A percentile compares a stretch with the other conserved stretches of the same genome.
Conservation (phyloP, 2,113 vertebrate genomes). For the Trematocara variabile region DNA sequence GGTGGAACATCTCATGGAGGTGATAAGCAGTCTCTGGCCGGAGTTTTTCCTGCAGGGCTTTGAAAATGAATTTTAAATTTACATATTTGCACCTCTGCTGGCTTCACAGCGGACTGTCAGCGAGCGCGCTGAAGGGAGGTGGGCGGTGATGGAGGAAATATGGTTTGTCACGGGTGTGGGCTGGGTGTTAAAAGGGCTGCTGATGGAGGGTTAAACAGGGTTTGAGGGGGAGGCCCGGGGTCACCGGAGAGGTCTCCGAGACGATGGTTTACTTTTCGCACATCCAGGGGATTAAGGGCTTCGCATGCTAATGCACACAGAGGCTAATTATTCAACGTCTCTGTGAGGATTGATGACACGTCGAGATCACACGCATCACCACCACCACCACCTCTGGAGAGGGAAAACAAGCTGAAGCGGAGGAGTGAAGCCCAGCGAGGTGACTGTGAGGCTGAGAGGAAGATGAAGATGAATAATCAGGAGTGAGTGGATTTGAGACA, state of each 20-base stretch:
- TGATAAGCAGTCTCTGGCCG: neutral
- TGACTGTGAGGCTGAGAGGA: neutral
- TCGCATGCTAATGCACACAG: constrained; percentile 1
- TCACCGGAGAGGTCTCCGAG: neutral
- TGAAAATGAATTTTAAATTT: neutral
- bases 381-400: constrained; percentile 4
- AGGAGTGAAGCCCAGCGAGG: neutral
- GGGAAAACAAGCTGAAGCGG: neutral
- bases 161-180: constrained; percentile 4
- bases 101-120: neutral
- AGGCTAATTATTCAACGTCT: constrained; percentile 42
- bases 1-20: neutral
- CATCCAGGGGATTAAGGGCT: constrained; percentile 40
- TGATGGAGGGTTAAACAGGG: neutral
- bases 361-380: constrained; percentile 15
- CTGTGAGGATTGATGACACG: constrained; percentile 12
- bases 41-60: neutral
- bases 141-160: neutral
- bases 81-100: neutral
- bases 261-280: constrained; percentile 35
- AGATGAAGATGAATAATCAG: constrained; percentile 16
- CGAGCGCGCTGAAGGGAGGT: neutral
- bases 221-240: neutral
- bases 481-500: neutral
- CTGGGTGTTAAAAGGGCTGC: neutral